phyloP scores from a whole-genome alignment of 2,113 vertebrate species.

The Mohoua ochrocephala region DNA sequence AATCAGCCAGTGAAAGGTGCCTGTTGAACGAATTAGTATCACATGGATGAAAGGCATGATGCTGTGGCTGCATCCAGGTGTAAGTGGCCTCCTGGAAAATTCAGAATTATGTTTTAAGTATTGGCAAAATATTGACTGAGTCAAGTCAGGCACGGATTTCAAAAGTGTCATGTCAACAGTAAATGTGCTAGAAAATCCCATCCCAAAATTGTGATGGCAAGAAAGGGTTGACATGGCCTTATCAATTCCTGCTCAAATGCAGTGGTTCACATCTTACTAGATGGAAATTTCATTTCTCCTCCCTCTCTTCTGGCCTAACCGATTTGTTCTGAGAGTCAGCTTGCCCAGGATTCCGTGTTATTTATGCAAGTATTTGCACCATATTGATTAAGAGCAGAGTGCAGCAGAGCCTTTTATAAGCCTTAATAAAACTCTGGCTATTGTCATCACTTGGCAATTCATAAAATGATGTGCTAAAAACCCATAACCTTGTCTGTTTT shows the following conservation, averaged over 20 bases:
- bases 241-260: background rate
- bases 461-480: conserved; percentile 28
- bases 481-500: background rate
- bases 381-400: conserved; percentile 21
- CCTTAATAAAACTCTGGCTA: conserved; percentile 4
- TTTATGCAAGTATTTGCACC: background rate
- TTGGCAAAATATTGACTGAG: background rate
- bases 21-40: background rate
- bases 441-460: conserved; percentile 22
- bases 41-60: background rate
- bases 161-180: background rate
- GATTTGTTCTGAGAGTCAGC: background rate
- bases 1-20: background rate
- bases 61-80: background rate
- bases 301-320: background rate
- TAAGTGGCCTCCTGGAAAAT: background rate
- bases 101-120: background rate
- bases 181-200: background rate
- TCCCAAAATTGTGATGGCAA: background rate
- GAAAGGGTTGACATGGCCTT: background rate
- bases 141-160: background rate
- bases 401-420: background rate
- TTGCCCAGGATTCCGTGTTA: background rate
- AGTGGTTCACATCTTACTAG: background rate
- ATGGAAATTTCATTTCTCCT: background rate